Percentiles rank a stretch among this genome's conserved stretches.
Conservation (phyloP, 1,140 invertebrate genomes). For the Caenorhabditis briggsae region DNA sequence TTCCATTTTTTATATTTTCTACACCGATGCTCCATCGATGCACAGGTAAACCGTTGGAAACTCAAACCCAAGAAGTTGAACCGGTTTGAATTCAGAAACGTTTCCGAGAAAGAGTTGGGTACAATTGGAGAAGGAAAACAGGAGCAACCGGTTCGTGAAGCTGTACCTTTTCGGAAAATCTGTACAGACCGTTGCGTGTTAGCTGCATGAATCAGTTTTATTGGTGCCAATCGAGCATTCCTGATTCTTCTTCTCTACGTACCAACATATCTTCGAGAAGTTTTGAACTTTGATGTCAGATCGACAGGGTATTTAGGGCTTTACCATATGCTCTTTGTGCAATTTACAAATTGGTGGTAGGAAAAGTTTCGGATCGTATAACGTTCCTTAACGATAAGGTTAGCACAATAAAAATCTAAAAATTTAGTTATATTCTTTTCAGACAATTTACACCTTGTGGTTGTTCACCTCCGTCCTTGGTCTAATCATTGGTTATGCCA, state of each 20-base stretch:
- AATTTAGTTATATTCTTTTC: not conserved
- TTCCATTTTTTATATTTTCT: conserved; percentile 67
- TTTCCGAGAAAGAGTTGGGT: not conserved
- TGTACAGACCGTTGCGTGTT: not conserved
- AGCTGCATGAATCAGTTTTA: not conserved
- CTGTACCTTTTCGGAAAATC: conserved; percentile 48
- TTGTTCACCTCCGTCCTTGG: conserved; percentile 65
- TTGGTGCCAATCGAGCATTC: not conserved
- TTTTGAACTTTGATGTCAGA: conserved; percentile 67
- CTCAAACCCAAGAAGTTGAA: too few relatives aligned
- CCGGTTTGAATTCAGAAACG: conserved; percentile 10
- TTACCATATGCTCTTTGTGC: conserved; percentile 69
- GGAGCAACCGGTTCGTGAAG: not conserved
- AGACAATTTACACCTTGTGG: conserved; percentile 68
- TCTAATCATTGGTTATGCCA: conserved; percentile 57
- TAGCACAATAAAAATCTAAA: too few relatives aligned
- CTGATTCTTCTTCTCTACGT: conserved; percentile 60
- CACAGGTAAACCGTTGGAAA: conserved; percentile 12
- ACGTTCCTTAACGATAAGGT: conserved; percentile 68
- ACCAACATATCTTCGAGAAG: conserved; percentile 70
- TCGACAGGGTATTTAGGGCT: conserved; percentile 68
- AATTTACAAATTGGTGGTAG: conserved; percentile 70
- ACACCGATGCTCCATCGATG: conserved; percentile 62
- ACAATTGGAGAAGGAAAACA: not conserved
- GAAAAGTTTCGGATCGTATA: conserved; percentile 68